These are phyloP conservation scores for Neodontobutis hainanensis DNA, from an alignment of 2,113 vertebrate species.

Conservation along the genomic window DNA sequence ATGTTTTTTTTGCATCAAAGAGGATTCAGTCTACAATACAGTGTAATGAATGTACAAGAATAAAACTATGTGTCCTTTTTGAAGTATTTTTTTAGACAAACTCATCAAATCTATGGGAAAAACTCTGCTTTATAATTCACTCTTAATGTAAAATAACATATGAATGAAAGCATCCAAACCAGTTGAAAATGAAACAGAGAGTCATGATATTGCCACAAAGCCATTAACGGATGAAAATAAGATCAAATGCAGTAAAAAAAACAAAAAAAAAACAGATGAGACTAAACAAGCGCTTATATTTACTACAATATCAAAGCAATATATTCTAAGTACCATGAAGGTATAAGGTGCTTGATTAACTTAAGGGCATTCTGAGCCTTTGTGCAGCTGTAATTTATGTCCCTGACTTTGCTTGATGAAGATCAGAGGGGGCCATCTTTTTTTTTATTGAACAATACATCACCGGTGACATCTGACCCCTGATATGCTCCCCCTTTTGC, in stretches of 20 bases:
- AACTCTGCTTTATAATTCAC: too few relatives aligned
- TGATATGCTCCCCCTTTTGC: background rate
- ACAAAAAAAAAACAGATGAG: background rate
- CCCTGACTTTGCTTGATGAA: background rate
- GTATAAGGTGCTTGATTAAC: background rate
- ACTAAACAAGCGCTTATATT: background rate
- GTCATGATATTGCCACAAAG: too few relatives aligned
- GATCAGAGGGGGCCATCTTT: constrained; percentile 8
- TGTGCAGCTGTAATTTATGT: background rate
- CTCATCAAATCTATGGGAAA: too few relatives aligned
- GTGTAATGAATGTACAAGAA: too few relatives aligned
- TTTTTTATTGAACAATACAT: constrained; percentile 15
- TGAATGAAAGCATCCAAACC: background rate
- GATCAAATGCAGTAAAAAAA: background rate
- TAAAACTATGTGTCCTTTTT: too few relatives aligned
- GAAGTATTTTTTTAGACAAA: too few relatives aligned
- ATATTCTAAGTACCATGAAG: background rate
- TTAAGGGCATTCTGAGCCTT: background rate
- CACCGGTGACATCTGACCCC: constrained; percentile 47
- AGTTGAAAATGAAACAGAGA: background rate
- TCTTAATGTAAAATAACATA: too few relatives aligned
- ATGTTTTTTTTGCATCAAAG: too few relatives aligned
- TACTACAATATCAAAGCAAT: background rate
- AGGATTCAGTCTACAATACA: too few relatives aligned
- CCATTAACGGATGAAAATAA: background rate